These are phyloP conservation scores for Columba livia DNA, from an alignment of 2,113 vertebrate species.

Conservation along the genomic window DNA sequence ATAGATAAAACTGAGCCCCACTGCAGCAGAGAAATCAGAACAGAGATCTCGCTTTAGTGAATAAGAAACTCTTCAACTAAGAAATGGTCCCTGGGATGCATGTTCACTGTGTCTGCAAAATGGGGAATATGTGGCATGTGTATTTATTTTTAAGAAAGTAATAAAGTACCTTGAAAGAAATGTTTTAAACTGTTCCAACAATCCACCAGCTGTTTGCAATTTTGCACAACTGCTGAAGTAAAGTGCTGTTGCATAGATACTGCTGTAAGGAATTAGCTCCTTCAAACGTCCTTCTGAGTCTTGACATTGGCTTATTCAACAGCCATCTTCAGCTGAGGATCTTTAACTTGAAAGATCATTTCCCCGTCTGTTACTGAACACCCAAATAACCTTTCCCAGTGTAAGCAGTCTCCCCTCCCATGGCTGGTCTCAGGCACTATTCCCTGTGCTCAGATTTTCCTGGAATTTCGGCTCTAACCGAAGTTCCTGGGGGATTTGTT, in stretches of 20 bases:
- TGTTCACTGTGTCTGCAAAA: not conserved
- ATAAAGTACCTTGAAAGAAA: constrained; percentile 62
- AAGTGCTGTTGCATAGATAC: not conserved
- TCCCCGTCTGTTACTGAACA: not conserved
- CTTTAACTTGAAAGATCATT: not conserved
- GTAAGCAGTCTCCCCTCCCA: not conserved
- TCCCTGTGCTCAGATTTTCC: not conserved
- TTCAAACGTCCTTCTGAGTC: constrained; percentile 61
- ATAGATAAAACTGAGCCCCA: not conserved
- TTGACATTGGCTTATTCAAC: not conserved
- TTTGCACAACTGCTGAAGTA: constrained; percentile 53
- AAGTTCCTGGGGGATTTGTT: not conserved
- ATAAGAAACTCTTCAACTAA: not conserved
- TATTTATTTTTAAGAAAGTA: constrained; percentile 56
- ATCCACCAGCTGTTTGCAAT: constrained; percentile 66
- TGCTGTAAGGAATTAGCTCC: constrained; percentile 47
- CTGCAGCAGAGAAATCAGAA: not conserved
- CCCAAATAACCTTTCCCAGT: not conserved
- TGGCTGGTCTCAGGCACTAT: not conserved
- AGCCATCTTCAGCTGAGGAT: not conserved
- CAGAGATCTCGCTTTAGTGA: not conserved
- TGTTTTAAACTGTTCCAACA: constrained; percentile 49
- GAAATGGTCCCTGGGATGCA: not conserved
- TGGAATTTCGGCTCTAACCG: not conserved
- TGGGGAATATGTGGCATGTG: not conserved